Base-by-base conservation (phyloP, 2,113 vertebrate species). In the Solea solea region DNA sequence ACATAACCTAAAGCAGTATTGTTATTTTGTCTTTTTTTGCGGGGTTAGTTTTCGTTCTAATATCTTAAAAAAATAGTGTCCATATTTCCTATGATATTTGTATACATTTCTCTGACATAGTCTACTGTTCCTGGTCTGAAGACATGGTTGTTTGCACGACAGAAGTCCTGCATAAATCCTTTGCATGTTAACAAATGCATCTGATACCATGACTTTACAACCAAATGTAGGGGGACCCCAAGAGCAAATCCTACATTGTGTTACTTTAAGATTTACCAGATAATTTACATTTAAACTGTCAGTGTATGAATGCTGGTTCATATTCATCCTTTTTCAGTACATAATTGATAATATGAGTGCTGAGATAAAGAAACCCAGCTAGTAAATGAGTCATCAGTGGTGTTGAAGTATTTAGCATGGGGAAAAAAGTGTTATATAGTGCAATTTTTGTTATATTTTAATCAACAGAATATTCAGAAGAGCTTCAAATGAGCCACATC, bases 401-500 rank as follows among this genome's bases (percentile, higher is more conserved):
- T 58, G 64, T 71, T 57, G 10, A 72, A 54, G 12, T 56, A 62
- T 54, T 77, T 44, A 53, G 16, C 34, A 49, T 3, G 34, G 62
- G 15, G 1, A 52, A 25, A 74, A 56, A 74, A 27, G 46, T 40
- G 66, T 50, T 58, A 64, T 7, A 56, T 9, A 45, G 21, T 49
- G 44, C 41, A 44, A 2, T 51, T 50, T 34, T 64, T 69, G 27
- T 46, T 3, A 55, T 52, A 12, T 59, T 70, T 72, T 34, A 73
- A 46, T 45, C 48, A 42, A 13, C 44, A 25, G 56, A 69, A 74
- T 54, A 81, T 56, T 67, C 34, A 44, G 13, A 77, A 57, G 41
- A 58, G 60, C 70, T 77, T 66, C 55, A 62, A 82, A 73, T 60
- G 70, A 83, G 75, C 52, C 49, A 69, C 52, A 67, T 68, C 68